Percentiles rank a stretch among this genome's conserved stretches.
Evolutionary conservation across 2,113 vertebrate genomes (phyloP).

Genomic region (Sitta europaea): DNA sequence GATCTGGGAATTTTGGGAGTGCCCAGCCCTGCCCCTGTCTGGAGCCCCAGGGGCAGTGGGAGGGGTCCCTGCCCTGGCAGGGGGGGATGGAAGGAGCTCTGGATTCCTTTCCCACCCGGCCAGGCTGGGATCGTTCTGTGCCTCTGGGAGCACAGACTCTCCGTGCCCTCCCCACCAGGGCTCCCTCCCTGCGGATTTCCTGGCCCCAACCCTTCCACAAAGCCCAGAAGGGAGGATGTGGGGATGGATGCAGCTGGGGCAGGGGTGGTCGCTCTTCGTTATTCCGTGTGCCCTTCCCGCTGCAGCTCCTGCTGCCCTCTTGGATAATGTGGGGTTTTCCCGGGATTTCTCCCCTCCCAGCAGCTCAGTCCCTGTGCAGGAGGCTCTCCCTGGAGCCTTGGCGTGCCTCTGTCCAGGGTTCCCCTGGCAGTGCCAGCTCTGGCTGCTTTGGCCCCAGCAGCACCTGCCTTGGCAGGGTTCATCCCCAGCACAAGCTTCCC

Average conservation of each 20-base stretch:
- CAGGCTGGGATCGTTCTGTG: background rate
- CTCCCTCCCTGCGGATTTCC: no score
- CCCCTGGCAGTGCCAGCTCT: no score
- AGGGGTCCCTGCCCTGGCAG: background rate
- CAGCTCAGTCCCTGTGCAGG: background rate
- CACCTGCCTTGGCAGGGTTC: background rate
- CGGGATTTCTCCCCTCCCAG: background rate
- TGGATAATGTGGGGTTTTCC: background rate
- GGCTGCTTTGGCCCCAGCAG: no score
- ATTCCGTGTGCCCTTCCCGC: fast-evolving
- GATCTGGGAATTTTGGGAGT: no score
- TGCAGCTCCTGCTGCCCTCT: background rate
- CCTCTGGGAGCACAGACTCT: background rate
- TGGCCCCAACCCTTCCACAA: background rate
- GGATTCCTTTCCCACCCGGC: background rate
- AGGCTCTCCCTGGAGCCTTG: fast-evolving
- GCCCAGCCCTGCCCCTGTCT: no score
- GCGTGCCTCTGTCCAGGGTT: fast-evolving
- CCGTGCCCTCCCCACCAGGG: background rate
- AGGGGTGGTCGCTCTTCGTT: background rate
- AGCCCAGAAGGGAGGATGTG: background rate
- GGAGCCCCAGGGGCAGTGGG: no score
- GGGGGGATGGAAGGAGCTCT: fast-evolving
- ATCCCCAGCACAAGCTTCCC: background rate
- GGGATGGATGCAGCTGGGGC: fast-evolving